Evolutionary conservation across 2,113 vertebrate species (phyloP), one percentile per base, ranked within the genome.

Genomic region (Amphilophus citrinellus): DNA sequence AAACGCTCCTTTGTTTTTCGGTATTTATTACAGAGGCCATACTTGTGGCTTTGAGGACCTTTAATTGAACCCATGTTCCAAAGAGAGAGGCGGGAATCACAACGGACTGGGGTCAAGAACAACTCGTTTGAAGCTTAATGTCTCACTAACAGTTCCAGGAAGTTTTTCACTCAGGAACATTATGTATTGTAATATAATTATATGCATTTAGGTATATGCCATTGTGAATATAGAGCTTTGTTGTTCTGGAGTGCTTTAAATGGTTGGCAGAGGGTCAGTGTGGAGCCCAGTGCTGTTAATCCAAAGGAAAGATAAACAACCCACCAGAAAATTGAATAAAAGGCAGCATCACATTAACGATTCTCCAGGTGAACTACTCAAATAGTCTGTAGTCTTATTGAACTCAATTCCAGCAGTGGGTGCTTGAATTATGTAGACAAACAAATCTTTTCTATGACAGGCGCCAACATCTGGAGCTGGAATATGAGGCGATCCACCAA

Each of bases 321-420:
- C 15, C 3, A 15, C 0, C 22, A 27, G 39, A 0, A 68, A 18
- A 68, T 47, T 2, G 0, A 66, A 44, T 44, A 22, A 44, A 24
- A 27, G 5, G 65, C 44, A 47, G n/a, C 22, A 15, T 66, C n/a
- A 0, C 22, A 15, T 50, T 50, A 42, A 22, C 7, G 22, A 13
- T 11, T 10, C 44, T 15, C 5, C 1, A 47, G 44, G 11, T 5
- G 44, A 47, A 47, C 14, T 13, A 47, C 44, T 47, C 3, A 47
- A 47, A 47, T 14, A 47, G 13, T 47, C 13, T 47, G 11, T 2
- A 14, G 47, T 50, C 15, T 50, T 50, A 50, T 18, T 50, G 17
- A 7, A 50, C 15, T 50, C 10, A 50, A 2, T 50, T 50, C 47
- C 15, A 17, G 47, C 11, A 47, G 44, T 47, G 13, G 44, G 44